phyloP scores from a whole-genome alignment of 1,140 invertebrate genomes.

The Drosophila pachea region DNA sequence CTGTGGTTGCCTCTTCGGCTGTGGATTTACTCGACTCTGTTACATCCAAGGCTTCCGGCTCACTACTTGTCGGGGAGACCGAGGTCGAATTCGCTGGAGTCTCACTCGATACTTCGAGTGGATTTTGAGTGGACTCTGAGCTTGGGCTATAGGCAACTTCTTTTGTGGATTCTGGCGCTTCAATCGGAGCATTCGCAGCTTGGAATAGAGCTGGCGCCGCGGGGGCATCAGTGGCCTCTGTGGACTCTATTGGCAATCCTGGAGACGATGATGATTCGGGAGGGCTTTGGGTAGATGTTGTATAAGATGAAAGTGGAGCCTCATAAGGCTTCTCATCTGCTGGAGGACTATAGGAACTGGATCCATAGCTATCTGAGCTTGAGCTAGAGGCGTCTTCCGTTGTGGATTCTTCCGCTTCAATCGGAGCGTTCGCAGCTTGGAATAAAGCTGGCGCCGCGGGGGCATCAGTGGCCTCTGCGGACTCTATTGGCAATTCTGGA shows the following conservation, averaged over 20 bases:
- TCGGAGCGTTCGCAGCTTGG: neutral
- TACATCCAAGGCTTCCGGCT: neutral
- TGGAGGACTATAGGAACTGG: no score
- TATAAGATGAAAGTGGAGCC: no score
- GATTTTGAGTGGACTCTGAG: neutral
- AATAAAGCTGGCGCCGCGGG: no score
- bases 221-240: no score
- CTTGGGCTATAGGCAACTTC: neutral
- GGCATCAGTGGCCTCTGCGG: no score
- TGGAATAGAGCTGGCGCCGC: no score
- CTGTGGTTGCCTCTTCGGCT: neutral
- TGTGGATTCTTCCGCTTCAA: neutral
- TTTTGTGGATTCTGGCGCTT: neutral
- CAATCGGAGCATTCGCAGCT: no score
- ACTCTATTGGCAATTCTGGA: no score
- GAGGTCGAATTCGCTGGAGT: neutral
- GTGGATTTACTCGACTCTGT: no score
- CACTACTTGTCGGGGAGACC: neutral
- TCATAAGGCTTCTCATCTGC: no score
- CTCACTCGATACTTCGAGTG: neutral
- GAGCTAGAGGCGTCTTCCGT: neutral
- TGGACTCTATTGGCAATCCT: no score
- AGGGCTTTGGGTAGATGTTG: no score
- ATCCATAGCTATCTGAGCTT: neutral
- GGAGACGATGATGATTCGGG: neutral